A percentile compares a stretch with the other conserved stretches of the same genome.
Evolutionary conservation across 1,140 invertebrate genomes (phyloP).

Genomic region (Drosophila lowei): DNA sequence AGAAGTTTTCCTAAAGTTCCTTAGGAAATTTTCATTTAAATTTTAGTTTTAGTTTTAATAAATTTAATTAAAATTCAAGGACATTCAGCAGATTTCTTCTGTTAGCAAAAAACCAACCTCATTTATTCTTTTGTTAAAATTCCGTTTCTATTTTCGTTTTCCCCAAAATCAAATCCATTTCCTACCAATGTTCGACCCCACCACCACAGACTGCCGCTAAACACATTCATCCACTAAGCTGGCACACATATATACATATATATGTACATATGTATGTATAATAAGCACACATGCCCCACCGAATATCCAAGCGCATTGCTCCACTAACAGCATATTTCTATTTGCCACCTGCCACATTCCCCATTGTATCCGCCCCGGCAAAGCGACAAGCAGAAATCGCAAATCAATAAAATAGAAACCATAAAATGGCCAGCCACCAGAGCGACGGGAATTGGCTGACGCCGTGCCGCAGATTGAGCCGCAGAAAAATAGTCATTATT

Average conservation of each 20-base stretch:
- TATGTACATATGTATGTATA: constrained; percentile 14
- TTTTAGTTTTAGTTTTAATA: too few species aligned
- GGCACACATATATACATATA: constrained; percentile 50
- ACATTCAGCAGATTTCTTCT: too few species aligned
- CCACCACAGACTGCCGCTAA: neutral
- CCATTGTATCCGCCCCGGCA: neutral
- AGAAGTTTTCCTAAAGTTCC: too few species aligned
- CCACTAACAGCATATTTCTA: constrained; percentile 47
- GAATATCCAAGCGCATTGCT: constrained; percentile 68
- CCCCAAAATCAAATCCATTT: neutral
- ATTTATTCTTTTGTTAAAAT: too few species aligned
- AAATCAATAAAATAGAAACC: constrained; percentile 76
- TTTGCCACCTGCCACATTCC: constrained; percentile 31
- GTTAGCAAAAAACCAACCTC: too few species aligned
- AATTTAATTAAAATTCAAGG: too few species aligned
- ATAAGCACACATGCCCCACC: constrained; percentile 60
- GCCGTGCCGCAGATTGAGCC: constrained; percentile 14
- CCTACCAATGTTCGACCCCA: constrained; percentile 23
- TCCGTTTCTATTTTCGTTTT: neutral
- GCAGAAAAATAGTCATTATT: constrained; percentile 42
- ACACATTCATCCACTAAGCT: constrained; percentile 36
- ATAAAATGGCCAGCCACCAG: constrained; percentile 50
- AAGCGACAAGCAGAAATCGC: constrained; percentile 30
- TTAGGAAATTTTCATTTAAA: too few species aligned
- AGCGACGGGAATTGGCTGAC: constrained; percentile 3